These are phyloP conservation scores for Perccottus glenii DNA, from an alignment of 2,113 vertebrate genomes.

Conservation along the genomic window DNA sequence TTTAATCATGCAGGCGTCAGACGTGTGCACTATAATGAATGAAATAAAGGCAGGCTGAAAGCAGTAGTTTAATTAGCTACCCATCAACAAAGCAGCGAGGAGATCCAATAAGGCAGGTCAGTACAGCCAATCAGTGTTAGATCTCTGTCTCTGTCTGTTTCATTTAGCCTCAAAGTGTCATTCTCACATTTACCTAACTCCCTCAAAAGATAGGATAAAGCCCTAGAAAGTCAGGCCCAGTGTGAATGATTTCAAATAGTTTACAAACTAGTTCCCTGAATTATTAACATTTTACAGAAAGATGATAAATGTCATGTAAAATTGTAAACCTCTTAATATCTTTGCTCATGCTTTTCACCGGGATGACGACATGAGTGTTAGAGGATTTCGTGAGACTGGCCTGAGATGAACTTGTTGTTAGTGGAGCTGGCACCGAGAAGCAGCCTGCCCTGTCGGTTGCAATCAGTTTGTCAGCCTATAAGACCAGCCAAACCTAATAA, in stretches of 20 bases:
- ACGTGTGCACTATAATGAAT: slow-evolving; percentile 62
- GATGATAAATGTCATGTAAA: too few species aligned
- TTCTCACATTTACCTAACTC: slow-evolving; percentile 22
- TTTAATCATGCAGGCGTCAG: slow-evolving; percentile 56
- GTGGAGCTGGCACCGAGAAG: slow-evolving; percentile 55
- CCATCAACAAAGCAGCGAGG: slow-evolving; percentile 42
- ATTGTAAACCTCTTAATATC: neutral
- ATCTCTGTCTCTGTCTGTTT: slow-evolving; percentile 54
- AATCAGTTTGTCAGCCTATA: slow-evolving; percentile 60
- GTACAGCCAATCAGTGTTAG: slow-evolving; percentile 56
- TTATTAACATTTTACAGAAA: too few species aligned
- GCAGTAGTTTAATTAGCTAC: slow-evolving; percentile 69
- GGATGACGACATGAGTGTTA: slow-evolving; percentile 6
- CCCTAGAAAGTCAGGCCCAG: neutral
- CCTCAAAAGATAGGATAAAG: neutral
- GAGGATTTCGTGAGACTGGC: slow-evolving; percentile 29
- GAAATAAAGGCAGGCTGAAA: slow-evolving; percentile 65
- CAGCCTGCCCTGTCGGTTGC: slow-evolving; percentile 73
- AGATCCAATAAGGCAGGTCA: slow-evolving; percentile 66
- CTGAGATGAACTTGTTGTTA: slow-evolving; percentile 57
- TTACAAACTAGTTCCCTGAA: neutral
- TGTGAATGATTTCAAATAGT: neutral
- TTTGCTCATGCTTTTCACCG: slow-evolving; percentile 5
- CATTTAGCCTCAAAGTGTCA: slow-evolving; percentile 44
- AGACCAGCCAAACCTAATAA: slow-evolving; percentile 55